phyloP scores from a whole-genome alignment of 2,888 invertebrate species.

The Thymelicus lineola region DNA sequence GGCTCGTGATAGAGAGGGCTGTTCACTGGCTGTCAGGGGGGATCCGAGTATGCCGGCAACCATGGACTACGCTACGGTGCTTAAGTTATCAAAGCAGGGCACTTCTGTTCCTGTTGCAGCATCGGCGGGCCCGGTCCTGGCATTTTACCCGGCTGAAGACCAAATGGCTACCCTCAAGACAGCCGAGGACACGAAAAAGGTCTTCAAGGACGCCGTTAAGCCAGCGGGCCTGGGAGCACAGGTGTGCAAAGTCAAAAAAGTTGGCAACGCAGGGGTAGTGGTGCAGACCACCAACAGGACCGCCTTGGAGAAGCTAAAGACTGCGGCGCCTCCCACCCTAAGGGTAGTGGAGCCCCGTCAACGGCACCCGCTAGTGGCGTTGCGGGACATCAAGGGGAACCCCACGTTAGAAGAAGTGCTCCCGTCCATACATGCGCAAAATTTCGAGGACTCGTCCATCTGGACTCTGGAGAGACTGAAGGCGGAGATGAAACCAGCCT shows the following conservation, averaged over 20 bases:
- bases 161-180: not conserved
- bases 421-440: no score
- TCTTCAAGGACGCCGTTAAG: not conserved
- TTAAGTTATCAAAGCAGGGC: no score
- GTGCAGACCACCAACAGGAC: slow-evolving; percentile 5
- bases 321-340: not conserved
- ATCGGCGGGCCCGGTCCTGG: not conserved
- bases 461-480: no score
- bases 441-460: no score
- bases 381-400: not conserved
- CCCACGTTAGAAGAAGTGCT: no score
- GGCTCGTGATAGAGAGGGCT: no score
- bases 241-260: not conserved
- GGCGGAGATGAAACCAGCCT: no score
- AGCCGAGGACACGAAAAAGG: slow-evolving; percentile 8
- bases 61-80: no score
- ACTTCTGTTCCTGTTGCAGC: not conserved
- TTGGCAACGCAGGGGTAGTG: slow-evolving; percentile 11
- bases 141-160: slow-evolving; percentile 1
- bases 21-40: no score
- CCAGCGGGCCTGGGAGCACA: not conserved
- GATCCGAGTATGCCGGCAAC: no score
- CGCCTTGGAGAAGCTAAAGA: not conserved
- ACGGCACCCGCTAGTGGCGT: not conserved
- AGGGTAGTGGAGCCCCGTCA: not conserved